Base-by-base conservation (phyloP, 2,797 vertebrate genomes). In the Borostomias antarcticus region DNA sequence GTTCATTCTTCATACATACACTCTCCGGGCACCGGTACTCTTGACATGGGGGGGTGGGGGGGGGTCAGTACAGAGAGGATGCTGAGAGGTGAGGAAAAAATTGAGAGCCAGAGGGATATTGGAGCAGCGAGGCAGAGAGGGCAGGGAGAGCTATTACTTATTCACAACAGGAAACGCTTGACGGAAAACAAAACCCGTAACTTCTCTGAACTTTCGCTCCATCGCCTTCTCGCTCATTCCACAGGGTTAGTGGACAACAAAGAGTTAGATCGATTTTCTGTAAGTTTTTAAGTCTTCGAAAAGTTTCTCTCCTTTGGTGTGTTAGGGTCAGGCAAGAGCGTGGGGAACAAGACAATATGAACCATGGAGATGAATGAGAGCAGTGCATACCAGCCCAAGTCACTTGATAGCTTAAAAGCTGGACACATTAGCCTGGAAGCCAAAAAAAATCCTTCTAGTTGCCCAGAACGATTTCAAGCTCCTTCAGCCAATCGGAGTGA, bases 1-100 rank as follows among this genome's bases (percentile, higher is more conserved):
- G 59, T 35, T 69, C 65, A 72, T 74, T 73, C 72, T 77, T 77
- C 29, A 43, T 68, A 53, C 25, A 45, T 66, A 48, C 40, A 28
- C 13, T 29, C 1, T n/a, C 6, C 35, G 25, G 17, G 17, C 7
- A 25, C n/a, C n/a, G n/a, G n/a, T n/a, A n/a, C n/a, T n/a, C n/a
- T 32, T 1, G 15, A 6, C 28, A 2, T 19, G 30, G n/a, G 54
- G 5, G 21, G 17, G 15, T 58, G 56, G 19, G 19, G 23, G 56
- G 5, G 21, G 4, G 32, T n/a, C 29, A n/a, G 3, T 11, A 32
- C 0, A 32, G 30, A 6, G 17, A 30, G 17, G 7, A 1, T 33
- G 10, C 32, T 9, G 29, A 56, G 53, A n/a, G 29, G 8, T 15
- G 17, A 17, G 15, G 53, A 15, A 17, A 30, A n/a, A 1, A 10